These are phyloP conservation scores for Microctenopoma stevenorrisi DNA, from an alignment of 2,797 vertebrate genomes.

Conservation along the genomic window DNA sequence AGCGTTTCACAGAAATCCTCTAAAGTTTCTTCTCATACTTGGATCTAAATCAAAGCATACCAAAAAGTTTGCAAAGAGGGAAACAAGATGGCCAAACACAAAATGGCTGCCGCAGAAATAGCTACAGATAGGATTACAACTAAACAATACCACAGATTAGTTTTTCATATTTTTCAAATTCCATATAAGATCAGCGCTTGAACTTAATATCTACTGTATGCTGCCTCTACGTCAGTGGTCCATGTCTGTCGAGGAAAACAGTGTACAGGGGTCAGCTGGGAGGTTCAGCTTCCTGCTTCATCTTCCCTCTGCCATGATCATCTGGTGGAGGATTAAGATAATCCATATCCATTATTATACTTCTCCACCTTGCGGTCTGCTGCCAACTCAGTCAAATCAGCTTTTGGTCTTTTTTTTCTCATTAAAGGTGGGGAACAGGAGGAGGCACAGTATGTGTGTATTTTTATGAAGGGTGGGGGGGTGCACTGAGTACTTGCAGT, in stretches of 20 bases:
- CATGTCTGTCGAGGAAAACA: conserved; percentile 46
- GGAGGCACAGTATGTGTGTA: conserved; percentile 60
- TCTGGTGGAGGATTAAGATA: conserved; percentile 78
- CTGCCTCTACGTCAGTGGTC: conserved; percentile 43
- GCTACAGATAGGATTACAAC: conserved; percentile 53
- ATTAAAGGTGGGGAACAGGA: conserved; percentile 69
- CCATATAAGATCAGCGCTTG: conserved; percentile 40
- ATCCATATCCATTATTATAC: conserved; percentile 80
- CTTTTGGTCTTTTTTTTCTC: conserved; percentile 71
- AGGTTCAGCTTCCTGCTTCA: conserved; percentile 68
- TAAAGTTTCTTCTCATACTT: conserved; percentile 57
- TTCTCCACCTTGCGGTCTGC: conserved; percentile 68
- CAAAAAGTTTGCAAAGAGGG: conserved; percentile 57
- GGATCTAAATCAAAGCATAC: conserved; percentile 75
- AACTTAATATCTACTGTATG: conserved; percentile 7
- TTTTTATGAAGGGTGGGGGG: conserved; percentile 1
- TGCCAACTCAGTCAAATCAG: conserved; percentile 79
- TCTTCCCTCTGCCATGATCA: conserved; percentile 72
- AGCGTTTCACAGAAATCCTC: conserved; percentile 65
- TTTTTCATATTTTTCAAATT: conserved; percentile 34
- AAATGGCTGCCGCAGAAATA: conserved; percentile 66
- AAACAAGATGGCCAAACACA: conserved; percentile 71
- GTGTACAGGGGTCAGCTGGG: conserved; percentile 42
- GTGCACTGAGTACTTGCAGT: conserved; percentile 40
- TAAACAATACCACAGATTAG: conserved; percentile 42